Evolutionary conservation across 2,113 vertebrate genomes (phyloP).

Genomic region (Hiodon tergisus): DNA sequence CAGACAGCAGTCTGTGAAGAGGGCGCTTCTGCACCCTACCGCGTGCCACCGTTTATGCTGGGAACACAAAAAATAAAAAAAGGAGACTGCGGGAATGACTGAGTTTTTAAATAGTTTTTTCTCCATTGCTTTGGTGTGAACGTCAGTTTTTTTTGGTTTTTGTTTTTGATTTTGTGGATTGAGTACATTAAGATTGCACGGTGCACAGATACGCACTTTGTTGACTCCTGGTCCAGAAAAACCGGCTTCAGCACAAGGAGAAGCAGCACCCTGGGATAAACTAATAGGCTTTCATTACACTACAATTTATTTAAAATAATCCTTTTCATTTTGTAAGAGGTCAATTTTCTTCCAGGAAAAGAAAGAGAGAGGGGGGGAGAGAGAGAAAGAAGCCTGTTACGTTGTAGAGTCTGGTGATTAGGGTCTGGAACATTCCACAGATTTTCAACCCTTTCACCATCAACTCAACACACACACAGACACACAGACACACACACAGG

Average conservation of each 20-base stretch:
- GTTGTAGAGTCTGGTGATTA: neutral
- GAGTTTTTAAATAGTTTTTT: no score
- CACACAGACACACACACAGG: neutral
- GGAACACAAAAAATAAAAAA: no score
- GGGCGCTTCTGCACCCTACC: neutral
- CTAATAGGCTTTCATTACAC: conserved; percentile 20
- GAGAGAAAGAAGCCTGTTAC: neutral
- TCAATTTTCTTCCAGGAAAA: conserved; percentile 4
- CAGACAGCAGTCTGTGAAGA: conserved; percentile 11
- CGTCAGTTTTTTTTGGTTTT: no score
- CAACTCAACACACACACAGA: neutral
- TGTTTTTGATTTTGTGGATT: no score
- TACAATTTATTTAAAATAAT: conserved; percentile 9
- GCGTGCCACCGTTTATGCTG: no score
- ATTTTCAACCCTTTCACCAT: neutral
- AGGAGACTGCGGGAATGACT: no score
- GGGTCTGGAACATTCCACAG: neutral
- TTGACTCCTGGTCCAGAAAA: neutral
- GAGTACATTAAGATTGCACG: no score
- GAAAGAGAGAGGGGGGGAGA: neutral
- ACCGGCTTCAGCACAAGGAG: neutral
- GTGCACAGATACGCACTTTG: no score
- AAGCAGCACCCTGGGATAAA: conserved; percentile 1
- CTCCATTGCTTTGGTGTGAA: no score
- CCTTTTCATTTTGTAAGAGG: neutral